Conservation (phyloP, 2,888 invertebrate genomes). For the Julus scandinavius region DNA sequence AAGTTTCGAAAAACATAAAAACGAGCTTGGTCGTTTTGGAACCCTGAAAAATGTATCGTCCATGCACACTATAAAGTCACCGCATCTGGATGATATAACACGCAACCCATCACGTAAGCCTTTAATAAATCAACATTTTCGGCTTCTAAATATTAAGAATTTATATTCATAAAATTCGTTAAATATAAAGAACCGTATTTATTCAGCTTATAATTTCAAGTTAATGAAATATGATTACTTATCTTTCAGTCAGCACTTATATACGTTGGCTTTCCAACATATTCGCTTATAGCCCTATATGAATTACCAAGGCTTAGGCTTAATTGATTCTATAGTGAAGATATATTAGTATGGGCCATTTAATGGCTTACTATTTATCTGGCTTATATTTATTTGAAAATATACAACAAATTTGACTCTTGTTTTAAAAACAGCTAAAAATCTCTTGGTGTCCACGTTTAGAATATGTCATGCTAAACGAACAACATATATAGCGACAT, state of each 20-base stretch:
- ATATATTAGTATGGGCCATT: neutral
- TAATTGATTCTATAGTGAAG: constrained; percentile 30
- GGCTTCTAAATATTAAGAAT: neutral
- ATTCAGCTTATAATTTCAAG: neutral
- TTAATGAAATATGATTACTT: neutral
- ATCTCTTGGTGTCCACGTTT: neutral
- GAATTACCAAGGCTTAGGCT: constrained; percentile 27
- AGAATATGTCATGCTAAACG: neutral
- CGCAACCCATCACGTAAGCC: neutral
- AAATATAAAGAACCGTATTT: neutral
- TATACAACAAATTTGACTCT: neutral
- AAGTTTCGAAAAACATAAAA: too few relatives aligned
- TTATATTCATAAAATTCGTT: neutral
- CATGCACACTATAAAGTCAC: too few relatives aligned
- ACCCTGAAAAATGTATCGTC: too few relatives aligned
- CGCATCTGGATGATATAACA: neutral
- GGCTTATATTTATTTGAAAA: constrained; percentile 5
- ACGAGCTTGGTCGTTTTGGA: too few relatives aligned
- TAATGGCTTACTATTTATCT: constrained; percentile 21
- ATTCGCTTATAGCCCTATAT: neutral
- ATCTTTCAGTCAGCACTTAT: neutral
- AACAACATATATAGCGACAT: neutral
- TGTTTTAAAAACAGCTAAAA: neutral
- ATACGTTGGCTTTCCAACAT: neutral
- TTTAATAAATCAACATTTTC: neutral